These are phyloP conservation scores for Anastrepha obliqua DNA, from an alignment of 1,140 invertebrate species.

Conservation along the genomic window DNA sequence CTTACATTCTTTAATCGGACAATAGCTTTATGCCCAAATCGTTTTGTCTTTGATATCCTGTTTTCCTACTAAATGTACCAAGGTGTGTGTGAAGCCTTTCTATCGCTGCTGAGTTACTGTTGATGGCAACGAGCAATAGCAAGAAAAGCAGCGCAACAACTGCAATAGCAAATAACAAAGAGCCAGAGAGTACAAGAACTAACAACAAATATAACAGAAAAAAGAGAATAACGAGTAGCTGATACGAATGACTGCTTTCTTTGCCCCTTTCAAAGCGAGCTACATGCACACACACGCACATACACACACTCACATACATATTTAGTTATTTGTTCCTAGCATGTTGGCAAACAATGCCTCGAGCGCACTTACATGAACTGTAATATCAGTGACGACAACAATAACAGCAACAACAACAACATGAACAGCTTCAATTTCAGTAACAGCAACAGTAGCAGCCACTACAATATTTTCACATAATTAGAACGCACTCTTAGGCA, in stretches of 20 bases:
- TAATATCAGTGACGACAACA: neutral
- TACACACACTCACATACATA: neutral
- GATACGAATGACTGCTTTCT: neutral
- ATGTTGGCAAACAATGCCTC: slow-evolving; percentile 40
- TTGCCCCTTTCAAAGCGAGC: neutral
- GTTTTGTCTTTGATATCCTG: slow-evolving; percentile 31
- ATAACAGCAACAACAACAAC: neutral
- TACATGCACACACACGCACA: neutral
- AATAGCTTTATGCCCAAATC: slow-evolving; percentile 50
- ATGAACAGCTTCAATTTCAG: no score
- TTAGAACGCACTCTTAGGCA: slow-evolving; percentile 49
- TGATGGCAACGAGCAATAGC: neutral
- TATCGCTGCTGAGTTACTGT: neutral
- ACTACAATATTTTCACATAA: slow-evolving; percentile 50
- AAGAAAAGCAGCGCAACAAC: neutral
- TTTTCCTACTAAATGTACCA: neutral
- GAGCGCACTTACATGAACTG: neutral
- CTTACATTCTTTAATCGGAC: neutral
- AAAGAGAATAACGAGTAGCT: neutral
- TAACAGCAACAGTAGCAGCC: neutral
- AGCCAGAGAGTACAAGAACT: neutral
- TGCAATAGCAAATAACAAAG: neutral
- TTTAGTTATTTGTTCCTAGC: neutral
- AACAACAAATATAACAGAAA: neutral
- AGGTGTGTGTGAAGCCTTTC: neutral